Evolutionary conservation across 2,888 invertebrate species (phyloP), one percentile per base, ranked within the genome.

Genomic region (Lamellibrachia satsuma): DNA sequence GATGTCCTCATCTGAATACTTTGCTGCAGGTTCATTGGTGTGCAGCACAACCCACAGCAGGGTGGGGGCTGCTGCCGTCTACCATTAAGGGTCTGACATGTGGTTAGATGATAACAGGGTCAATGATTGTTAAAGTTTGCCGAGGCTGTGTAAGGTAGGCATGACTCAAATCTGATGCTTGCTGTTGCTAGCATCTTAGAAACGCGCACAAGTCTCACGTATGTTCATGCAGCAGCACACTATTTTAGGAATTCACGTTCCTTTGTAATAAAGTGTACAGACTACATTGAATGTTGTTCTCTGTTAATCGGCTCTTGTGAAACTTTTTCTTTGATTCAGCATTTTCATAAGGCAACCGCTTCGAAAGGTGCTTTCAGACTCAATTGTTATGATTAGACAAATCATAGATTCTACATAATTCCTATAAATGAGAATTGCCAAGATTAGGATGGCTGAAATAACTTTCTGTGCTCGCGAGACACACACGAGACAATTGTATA

Each of bases 191-290:
- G 75, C 75, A 75, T 75, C 75, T 22, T 75, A 75, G 75, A 75
- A 22, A 75, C 75, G 75, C 75, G 75, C 75, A 75, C 75, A 75
- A 75, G 75, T 75, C 75, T 75, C 75, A 11, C 6, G 75, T 75
- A 75, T 75, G 22, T 75, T 22, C 15, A 75, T 75, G 75, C 75
- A 75, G 75, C 75, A 75, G 75, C 75, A 75, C 75, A 75, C 75
- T 75, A 75, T 75, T 75, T 75, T 75, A 75, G 75, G 75, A 75
- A 75, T n/a, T 3, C 15, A 75, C n/a, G 75, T 75, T 75, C 75
- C 75, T 22, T 22, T 75, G 75, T 75, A 75, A 75, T 75, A 75
- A 75, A 75, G 75, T 75, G 75, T 75, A 75, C 75, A 75, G 75
- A 75, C 75, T 75, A 75, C 15, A 22, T 75, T 75, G 75, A 75